Base-by-base conservation (phyloP, 2,888 invertebrate genomes). In the Eupithecia subumbrata region DNA sequence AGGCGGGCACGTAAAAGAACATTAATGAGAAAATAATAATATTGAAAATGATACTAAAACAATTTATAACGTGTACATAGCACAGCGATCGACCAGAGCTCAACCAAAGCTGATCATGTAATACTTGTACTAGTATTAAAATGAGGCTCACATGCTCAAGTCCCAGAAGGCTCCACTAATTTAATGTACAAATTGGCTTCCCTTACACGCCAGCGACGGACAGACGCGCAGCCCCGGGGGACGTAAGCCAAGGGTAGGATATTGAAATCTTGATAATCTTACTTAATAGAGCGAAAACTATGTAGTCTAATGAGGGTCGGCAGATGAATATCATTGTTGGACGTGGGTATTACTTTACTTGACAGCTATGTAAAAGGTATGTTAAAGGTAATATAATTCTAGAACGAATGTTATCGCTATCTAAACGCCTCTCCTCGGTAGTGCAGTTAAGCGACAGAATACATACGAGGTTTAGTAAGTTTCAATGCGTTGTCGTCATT, bases 151-250 rank as follows among this genome's bases (percentile, higher is more conserved):
- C 64, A 16, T 30, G 56, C n/a, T 60, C 77, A 64, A 25, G 74
- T 79, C 80, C 78, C 75, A 18, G 68, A 60, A 71, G 75, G 71
- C 75, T 70, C 43, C 72, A 40, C 78, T 80, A 80, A 82, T 79
- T 80, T 78, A 76, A 79, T 80, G 82, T 79, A 81, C 82, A 82
- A 82, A 82, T 81, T 81, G 81, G 76, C 71, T 73, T 79, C 78
- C 79, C 75, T 74, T 78, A 80, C 79, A 74, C 71, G 70, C 78
- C 77, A 79, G 75, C 67, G 80, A 75, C 43, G 63, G 76, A 72
- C 73, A 56, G 52, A 25, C 16, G 71, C 72, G 63, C 74, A 22
- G 63, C 0, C 75, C 74, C 69, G 37, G 71, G 77, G 67, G 64
- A 34, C 69, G 25, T 48, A 69, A 73, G 71, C 76, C 71, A 64